Percentiles rank a stretch among this genome's conserved stretches.
These are phyloP conservation scores for Azemiops feae DNA, from an alignment of 2,113 vertebrate species.

Conservation along the genomic window DNA sequence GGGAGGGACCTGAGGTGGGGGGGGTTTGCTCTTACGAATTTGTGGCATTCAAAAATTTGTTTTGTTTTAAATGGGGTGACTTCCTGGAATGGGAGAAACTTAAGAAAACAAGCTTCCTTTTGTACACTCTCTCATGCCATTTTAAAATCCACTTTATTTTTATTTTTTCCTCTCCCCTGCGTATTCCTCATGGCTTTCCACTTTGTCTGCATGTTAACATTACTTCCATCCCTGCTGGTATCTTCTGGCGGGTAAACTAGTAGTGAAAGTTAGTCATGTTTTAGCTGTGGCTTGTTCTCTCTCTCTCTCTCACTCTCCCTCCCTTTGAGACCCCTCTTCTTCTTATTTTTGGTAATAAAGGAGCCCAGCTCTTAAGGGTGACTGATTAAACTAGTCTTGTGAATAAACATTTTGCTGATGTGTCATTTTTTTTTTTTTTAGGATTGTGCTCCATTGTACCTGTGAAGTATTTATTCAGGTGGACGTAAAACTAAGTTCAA, in stretches of 20 bases:
- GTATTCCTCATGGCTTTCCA: neutral
- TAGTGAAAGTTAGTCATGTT: constrained; percentile 12
- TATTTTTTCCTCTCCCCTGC: neutral
- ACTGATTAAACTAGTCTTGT: constrained; percentile 33
- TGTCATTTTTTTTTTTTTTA: neutral
- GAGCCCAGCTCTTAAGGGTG: constrained; percentile 25
- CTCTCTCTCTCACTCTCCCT: neutral
- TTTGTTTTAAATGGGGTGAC: neutral
- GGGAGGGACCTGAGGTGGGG: neutral
- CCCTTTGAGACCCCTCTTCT: neutral
- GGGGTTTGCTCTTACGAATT: neutral
- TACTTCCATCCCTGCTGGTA: constrained; percentile 4
- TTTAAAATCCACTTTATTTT: constrained; percentile 14
- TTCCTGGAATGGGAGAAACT: neutral
- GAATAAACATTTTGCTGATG: neutral
- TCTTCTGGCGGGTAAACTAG: constrained; percentile 5
- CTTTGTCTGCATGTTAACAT: constrained; percentile 29
- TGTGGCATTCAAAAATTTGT: neutral
- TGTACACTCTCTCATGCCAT: neutral
- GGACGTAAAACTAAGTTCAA: neutral
- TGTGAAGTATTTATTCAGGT: neutral
- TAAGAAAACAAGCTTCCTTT: constrained; percentile 1
- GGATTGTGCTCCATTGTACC: neutral
- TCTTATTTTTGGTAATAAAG: constrained; percentile 27
- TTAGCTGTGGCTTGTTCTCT: constrained; percentile 23